Evolutionary conservation across 2,797 vertebrate species (phyloP).

Genomic region (Meda fulgida): DNA sequence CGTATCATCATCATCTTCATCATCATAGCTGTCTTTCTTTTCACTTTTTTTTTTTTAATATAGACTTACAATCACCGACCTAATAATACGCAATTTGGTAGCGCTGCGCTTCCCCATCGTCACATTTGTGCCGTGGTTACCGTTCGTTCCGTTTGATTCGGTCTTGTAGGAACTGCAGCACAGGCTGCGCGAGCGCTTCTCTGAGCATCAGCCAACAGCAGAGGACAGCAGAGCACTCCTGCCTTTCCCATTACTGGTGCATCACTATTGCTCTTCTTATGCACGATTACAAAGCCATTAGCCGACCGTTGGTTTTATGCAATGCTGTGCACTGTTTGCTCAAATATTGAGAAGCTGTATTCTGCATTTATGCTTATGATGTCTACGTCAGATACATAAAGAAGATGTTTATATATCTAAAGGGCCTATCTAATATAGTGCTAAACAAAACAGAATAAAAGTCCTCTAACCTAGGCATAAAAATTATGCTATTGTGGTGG

Average conservation of each 20-base stretch:
- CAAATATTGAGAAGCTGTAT: background rate
- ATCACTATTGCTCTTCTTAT: background rate
- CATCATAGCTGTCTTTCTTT: conserved; percentile 44
- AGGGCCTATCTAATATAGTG: background rate
- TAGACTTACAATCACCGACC: conserved; percentile 39
- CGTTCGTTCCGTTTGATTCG: conserved; percentile 66
- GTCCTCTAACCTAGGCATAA: background rate
- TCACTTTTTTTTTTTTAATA: conserved; percentile 46
- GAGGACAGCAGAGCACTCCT: conserved; percentile 70
- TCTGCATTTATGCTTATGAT: background rate
- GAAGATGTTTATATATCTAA: background rate
- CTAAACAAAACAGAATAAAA: conserved; percentile 7
- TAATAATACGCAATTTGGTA: conserved; percentile 49
- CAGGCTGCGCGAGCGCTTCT: conserved; percentile 62
- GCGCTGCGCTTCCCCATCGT: conserved; percentile 65
- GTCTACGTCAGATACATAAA: background rate
- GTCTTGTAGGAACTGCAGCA: conserved; percentile 69
- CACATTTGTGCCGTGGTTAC: conserved; percentile 57
- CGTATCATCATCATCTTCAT: conserved; percentile 40
- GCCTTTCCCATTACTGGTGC: conserved; percentile 36
- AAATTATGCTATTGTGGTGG: background rate
- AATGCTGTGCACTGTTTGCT: background rate
- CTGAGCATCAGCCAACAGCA: conserved; percentile 69
- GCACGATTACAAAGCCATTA: background rate
- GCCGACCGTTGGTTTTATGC: background rate